A percentile compares a stretch with the other conserved stretches of the same genome.
phyloP scores from a whole-genome alignment of 2,797 vertebrate genomes.

The Coilia nasus region DNA sequence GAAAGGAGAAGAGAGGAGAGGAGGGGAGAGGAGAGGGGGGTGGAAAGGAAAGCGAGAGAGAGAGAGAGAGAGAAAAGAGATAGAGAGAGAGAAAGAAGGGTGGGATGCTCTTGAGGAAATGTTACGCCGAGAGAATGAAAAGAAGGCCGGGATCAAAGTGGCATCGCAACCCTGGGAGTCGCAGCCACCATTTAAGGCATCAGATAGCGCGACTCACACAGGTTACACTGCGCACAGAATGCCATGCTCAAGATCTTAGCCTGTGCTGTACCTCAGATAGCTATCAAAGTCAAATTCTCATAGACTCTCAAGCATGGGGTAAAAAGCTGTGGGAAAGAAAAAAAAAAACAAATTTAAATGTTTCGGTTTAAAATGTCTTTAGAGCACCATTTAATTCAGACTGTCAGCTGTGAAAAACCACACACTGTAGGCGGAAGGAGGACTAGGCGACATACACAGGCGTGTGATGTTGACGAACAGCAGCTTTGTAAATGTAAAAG shows the following conservation, averaged over 20 bases:
- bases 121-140: slow-evolving; percentile 15
- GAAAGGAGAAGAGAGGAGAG: too few species aligned
- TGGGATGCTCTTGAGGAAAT: slow-evolving; percentile 21
- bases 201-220: slow-evolving; percentile 2
- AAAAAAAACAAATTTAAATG: not conserved
- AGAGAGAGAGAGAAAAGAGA: not conserved
- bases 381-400: not conserved
- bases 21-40: too few species aligned
- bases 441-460: not conserved
- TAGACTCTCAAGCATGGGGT: not conserved
- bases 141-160: slow-evolving; percentile 13
- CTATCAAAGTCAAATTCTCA: not conserved
- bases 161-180: not conserved
- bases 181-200: not conserved
- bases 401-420: not conserved
- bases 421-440: not conserved
- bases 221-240: not conserved
- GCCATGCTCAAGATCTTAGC: slow-evolving; percentile 22
- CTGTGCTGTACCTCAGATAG: not conserved
- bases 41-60: too few species aligned
- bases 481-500: slow-evolving; percentile 10
- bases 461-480: not conserved
- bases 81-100: not conserved
- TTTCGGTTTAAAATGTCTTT: not conserved
- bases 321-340: slow-evolving; percentile 4